A percentile compares a stretch with the other conserved stretches of the same genome.
phyloP scores from a whole-genome alignment of 1,140 invertebrate species.

The Liolophura sinensis region DNA sequence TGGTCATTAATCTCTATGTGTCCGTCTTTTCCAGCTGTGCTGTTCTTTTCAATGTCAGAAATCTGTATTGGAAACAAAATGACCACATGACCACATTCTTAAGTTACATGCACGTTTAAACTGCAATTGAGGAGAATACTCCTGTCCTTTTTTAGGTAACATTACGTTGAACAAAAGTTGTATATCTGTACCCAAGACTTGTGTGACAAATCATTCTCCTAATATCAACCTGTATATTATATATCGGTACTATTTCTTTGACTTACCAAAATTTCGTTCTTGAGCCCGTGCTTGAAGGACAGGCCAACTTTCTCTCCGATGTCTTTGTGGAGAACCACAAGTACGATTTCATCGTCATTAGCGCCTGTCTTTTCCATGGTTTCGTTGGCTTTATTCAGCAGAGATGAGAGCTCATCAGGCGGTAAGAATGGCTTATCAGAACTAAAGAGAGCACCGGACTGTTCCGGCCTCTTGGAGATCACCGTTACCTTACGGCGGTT shows the following conservation, averaged over 20 bases:
- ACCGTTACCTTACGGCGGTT: too few species aligned
- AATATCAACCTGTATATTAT: too few species aligned
- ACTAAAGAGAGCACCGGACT: not conserved
- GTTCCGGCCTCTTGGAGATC: too few species aligned
- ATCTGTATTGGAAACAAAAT: slow-evolving; percentile 14
- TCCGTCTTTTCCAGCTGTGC: slow-evolving; percentile 15
- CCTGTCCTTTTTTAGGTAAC: too few species aligned
- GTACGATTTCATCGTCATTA: slow-evolving; percentile 17
- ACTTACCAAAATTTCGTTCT: slow-evolving; percentile 9
- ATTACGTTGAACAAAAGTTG: too few species aligned
- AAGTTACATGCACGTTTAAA: too few species aligned
- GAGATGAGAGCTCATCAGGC: slow-evolving; percentile 5
- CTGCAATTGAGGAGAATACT: too few species aligned
- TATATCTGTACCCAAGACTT: too few species aligned
- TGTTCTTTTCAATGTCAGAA: slow-evolving; percentile 15
- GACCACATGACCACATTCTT: too few species aligned
- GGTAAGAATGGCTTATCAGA: not conserved
- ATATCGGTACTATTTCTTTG: not conserved
- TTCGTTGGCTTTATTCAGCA: slow-evolving; percentile 20
- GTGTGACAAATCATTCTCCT: too few species aligned
- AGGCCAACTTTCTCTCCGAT: slow-evolving; percentile 14
- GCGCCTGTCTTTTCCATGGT: slow-evolving; percentile 21
- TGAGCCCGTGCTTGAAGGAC: slow-evolving; percentile 13
- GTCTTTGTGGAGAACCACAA: slow-evolving; percentile 16
- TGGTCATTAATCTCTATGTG: slow-evolving; percentile 20